Evolutionary conservation across 1,140 invertebrate genomes (phyloP), one percentile per base, ranked within the genome.

Genomic region (Conus ventricosus): DNA sequence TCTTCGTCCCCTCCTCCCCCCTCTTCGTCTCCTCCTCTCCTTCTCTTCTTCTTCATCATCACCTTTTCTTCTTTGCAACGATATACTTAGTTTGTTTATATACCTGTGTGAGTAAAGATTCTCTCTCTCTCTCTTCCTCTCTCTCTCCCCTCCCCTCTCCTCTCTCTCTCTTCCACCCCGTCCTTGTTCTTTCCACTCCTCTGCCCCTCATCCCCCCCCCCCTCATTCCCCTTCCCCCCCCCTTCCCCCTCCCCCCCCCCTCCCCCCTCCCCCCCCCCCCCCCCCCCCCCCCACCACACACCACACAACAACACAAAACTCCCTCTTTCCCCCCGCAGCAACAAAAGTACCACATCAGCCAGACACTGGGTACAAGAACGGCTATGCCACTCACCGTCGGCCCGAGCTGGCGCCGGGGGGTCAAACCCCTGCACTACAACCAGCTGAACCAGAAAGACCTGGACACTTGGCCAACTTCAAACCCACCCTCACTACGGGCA

Each of bases 401-500:
- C 96, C 96, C 8, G 93, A 94, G 23, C 93, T 96, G 76, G 97
- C 96, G 5, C 96, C 97, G 25, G 97, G 97, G 20, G 96, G 96
- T 25, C 93, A 90, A 53, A 92, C 94, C 4, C 4, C 90, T 95
- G 39, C 85, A 92, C 20, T 91, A 93, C 87, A 95, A 95, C 88
- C 94, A 95, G 82, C 95, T 96, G 27, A 96, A 96, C 85, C 96
- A 97, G 88, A 89, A 93, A 78, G 95, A 95, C 85, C 91, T 95
- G 15, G 94, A 94, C 94, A 95, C 80, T 85, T 95, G 54, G 93
- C 94, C 89, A 97, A 97, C 85, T 97, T 96, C 93, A 97, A 97
- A 92, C 97, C 97, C 54, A 96, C 96, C 1, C 93, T 97, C 89
- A 97, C 97, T 98, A 98, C 92, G 97, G 97, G 2, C 95, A 96